Evolutionary conservation across 53 echinoderm and acorn worm genomes (phyloP).

Genomic region (Paracentrotus lividus): DNA sequence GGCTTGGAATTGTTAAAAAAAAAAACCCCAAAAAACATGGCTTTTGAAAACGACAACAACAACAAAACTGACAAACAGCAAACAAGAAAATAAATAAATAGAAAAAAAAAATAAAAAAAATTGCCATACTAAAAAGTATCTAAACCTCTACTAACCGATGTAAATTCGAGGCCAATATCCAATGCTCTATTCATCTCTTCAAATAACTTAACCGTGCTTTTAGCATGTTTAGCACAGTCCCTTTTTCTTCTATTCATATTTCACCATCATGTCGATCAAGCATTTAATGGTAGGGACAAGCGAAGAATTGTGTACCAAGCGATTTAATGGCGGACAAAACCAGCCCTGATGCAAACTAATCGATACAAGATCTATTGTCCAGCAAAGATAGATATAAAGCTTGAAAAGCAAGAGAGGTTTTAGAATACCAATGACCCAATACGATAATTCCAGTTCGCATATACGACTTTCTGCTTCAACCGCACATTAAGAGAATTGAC

Average conservation of each 20-base stretch:
- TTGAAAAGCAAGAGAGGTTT: constrained; percentile 23
- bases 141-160: neutral
- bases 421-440: constrained; percentile 19
- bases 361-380: constrained; percentile 36
- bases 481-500: neutral
- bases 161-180: constrained; percentile 30
- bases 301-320: constrained; percentile 49
- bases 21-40: neutral
- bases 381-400: neutral
- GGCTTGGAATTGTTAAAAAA: neutral
- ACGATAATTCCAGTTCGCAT: constrained; percentile 4
- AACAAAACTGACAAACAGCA: neutral
- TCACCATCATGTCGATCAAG: constrained; percentile 48
- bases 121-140: neutral
- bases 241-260: neutral
- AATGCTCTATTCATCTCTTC: constrained; percentile 15
- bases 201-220: constrained; percentile 37
- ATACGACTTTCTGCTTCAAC: neutral
- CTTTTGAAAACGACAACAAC: neutral
- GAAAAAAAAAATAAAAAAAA: too few species aligned
- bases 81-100: too few species aligned
- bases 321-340: constrained; percentile 55
- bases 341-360: constrained; percentile 47
- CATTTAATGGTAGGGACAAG: constrained; percentile 49
- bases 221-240: constrained; percentile 16